Evolutionary conservation across 2,113 vertebrate genomes (phyloP).

Genomic region (Neomonachus schauinslandi): DNA sequence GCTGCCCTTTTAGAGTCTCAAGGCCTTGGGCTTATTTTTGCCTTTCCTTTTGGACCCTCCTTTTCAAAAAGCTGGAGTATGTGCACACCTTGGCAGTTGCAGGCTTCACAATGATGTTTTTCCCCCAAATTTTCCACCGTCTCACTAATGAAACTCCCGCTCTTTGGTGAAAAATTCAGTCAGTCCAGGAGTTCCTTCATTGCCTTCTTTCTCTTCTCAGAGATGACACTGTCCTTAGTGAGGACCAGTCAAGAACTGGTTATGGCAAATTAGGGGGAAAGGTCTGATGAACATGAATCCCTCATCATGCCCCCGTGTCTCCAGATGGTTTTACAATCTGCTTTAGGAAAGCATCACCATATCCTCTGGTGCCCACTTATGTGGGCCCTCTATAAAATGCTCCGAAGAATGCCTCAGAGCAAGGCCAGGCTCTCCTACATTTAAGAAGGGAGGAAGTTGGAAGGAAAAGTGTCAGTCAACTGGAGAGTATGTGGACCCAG

Average conservation of each 20-base stretch:
- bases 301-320: background rate
- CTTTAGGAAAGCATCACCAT: background rate
- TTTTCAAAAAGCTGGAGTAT: background rate
- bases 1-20: background rate
- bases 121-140: background rate
- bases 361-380: background rate
- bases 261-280: background rate
- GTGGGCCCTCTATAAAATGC: background rate
- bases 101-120: background rate
- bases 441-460: background rate
- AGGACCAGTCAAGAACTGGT: background rate
- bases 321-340: background rate
- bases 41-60: background rate
- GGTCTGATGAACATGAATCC: background rate
- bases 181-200: background rate
- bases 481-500: background rate
- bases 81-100: background rate
- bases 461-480: background rate
- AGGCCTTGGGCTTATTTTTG: background rate
- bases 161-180: background rate
- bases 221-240: background rate
- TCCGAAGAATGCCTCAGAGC: background rate
- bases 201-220: background rate
- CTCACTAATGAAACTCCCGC: background rate
- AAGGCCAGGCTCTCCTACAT: background rate